Evolutionary conservation across 2,113 vertebrate species (phyloP), one percentile per base, ranked within the genome.

Genomic region (Phainopepla nitens): DNA sequence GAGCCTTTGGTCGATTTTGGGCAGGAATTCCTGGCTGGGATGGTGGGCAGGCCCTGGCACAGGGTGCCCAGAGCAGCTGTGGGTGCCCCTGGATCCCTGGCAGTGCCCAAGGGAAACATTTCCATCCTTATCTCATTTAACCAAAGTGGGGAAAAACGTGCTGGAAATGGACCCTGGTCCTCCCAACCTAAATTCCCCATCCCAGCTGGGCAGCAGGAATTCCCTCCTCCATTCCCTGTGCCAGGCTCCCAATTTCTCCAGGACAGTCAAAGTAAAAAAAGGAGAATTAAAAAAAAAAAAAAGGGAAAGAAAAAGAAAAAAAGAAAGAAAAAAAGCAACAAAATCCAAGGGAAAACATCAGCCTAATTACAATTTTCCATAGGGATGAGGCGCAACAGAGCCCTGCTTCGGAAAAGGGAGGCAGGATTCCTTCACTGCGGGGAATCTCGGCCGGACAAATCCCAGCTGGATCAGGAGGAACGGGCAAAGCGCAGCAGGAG

Each of bases 201-300:
- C 35, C 42, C 14, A 47, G 25, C 39, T 14, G 47, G 57, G 41
- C 21, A 57, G 49, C 39, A 69, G 13, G 10, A 75, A 2, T 39
- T 39, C 39, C 12, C 39, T 39, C 39, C 11, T 13, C 45, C 20
- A 29, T 68, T 27, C 23, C 35, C 64, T 28, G 14, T 49, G 56
- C 72, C 36, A 28, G 41, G 39, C 13, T 69, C 23, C 42, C 53
- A n/a, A 0, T 57, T 44, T 64, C 0, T 0, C 3, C 0, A 68
- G 36, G 58, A n/a, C 11, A 17, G 21, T 10, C 39, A 12, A 12
- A 39, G 39, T 39, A 10, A 10, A 39, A 39, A 39, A 39, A 39
- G 39, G 39, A n/a, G 39, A 12, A 39, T 39, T 39, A 39, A 39
- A 75, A 84, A 50, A 75, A 22, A 0, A 69, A 73, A 49, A 69